These are phyloP conservation scores for Varroa destructor DNA, from an alignment of 1,140 invertebrate genomes.

Conservation along the genomic window DNA sequence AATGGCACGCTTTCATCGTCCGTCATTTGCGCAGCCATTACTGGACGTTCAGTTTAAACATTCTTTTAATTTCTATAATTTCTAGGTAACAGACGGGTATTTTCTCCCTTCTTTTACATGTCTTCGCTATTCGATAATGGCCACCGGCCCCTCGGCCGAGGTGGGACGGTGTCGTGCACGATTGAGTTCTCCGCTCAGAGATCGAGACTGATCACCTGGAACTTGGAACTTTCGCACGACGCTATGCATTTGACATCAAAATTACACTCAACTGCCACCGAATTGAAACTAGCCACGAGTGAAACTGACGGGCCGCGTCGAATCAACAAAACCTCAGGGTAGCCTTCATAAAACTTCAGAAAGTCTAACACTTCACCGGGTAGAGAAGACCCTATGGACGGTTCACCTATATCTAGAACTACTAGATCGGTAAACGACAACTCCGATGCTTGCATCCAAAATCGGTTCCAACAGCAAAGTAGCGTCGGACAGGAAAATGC, in stretches of 20 bases:
- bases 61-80: no score
- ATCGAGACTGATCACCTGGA: slow-evolving; percentile 27
- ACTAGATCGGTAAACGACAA: slow-evolving; percentile 21
- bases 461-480: slow-evolving; percentile 24
- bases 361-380: slow-evolving; percentile 12
- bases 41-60: no score
- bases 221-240: slow-evolving; percentile 27
- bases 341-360: slow-evolving; percentile 18
- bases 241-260: slow-evolving; percentile 27
- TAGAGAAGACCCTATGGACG: background rate
- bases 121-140: no score
- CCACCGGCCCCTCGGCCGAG: no score
- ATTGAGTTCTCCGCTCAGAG: slow-evolving; percentile 26
- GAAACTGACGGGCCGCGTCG: slow-evolving; percentile 18
- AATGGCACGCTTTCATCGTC: no score
- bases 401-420: slow-evolving; percentile 1
- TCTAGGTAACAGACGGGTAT: no score
- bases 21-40: no score
- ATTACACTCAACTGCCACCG: slow-evolving; percentile 22
- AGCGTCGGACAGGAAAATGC: slow-evolving; percentile 14
- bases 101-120: no score
- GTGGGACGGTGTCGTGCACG: no score
- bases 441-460: slow-evolving; percentile 25
- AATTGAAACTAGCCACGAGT: slow-evolving; percentile 23
- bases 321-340: slow-evolving; percentile 22